These are phyloP conservation scores for Pyrocephalus nanus DNA, from an alignment of 2,797 vertebrate species.

Conservation along the genomic window DNA sequence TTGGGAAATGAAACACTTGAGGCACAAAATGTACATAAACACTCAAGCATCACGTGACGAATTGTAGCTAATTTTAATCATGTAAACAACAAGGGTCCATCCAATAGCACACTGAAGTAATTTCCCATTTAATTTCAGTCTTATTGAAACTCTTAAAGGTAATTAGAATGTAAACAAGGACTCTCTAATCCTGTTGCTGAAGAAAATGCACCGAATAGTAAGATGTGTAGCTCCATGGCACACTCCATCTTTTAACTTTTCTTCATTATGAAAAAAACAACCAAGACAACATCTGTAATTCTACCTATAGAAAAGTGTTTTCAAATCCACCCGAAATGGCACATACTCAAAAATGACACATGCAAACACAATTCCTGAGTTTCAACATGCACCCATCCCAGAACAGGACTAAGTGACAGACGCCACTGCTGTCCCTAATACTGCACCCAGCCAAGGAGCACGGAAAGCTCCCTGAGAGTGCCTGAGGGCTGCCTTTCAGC, in stretches of 20 bases:
- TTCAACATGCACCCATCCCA: neutral
- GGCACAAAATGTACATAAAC: constrained; percentile 49
- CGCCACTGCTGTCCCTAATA: neutral
- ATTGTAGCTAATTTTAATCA: constrained; percentile 48
- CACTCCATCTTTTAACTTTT: neutral
- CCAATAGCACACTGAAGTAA: neutral
- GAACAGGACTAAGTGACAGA: neutral
- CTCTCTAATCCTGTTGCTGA: neutral
- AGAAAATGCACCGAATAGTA: neutral
- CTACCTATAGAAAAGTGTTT: neutral
- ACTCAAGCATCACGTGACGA: constrained; percentile 1
- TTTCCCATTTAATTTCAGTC: constrained; percentile 39
- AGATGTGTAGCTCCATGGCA: neutral
- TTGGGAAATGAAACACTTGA: constrained; percentile 41
- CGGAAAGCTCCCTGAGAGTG: neutral
- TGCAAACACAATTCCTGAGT: neutral
- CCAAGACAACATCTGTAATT: neutral
- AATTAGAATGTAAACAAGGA: constrained; percentile 18
- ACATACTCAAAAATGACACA: neutral
- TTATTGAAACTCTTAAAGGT: neutral
- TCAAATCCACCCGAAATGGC: neutral
- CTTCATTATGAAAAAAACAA: neutral
- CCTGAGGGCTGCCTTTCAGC: neutral
- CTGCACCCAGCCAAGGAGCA: neutral
- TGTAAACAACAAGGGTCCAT: constrained; percentile 52